Base-by-base conservation (phyloP, 2,113 vertebrate genomes). In the Apodemus sylvaticus region DNA sequence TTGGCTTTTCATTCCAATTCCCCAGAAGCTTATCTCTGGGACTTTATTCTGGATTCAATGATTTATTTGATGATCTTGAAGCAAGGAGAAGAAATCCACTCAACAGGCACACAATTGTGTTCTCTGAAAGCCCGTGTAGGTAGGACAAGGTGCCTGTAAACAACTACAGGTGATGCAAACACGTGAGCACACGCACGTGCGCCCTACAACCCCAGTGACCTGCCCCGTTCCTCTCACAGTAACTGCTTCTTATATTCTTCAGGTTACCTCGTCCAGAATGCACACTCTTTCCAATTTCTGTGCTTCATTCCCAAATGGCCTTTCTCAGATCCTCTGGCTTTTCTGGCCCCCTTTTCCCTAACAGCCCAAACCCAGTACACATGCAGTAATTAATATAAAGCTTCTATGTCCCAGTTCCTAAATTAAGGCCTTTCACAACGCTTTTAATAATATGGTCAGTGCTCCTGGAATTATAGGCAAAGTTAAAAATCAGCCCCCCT, bases 401-500 rank as follows among this genome's bases (percentile, higher is more conserved):
- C 51, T 90, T 95, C 95, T 94, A 10, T 90, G 90, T 91, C 94
- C 83, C 86, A 94, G 58, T 92, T 87, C 79, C 91, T 97, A 98
- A 98, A 96, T 96, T 97, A 97, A 97, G 74, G 89, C 83, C 89
- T 96, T 97, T 97, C 86, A 96, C 26, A 14, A 58, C 91, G 89
- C 74, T 96, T 97, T 97, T 97, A 97, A 97, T 96, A 97, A 97
- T 94, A 95, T 20, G 95, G 83, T 74, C 89, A 64, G 93, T 0
- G 0, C 93, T 96, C 78, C 64, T 92, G 66, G 86, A 97, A 97
- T 95, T 97, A 94, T 13, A 96, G 90, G 64, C 93, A 95, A 92
- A 97, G 91, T 96, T 96, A 95, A 97, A 96, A 97, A 94, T 97
- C 94, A 95, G 95, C 93, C 93, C 81, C 96, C 68, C 66, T 94